phyloP scores from a whole-genome alignment of 1,140 invertebrate species.

The Mactra quadrangularis region DNA sequence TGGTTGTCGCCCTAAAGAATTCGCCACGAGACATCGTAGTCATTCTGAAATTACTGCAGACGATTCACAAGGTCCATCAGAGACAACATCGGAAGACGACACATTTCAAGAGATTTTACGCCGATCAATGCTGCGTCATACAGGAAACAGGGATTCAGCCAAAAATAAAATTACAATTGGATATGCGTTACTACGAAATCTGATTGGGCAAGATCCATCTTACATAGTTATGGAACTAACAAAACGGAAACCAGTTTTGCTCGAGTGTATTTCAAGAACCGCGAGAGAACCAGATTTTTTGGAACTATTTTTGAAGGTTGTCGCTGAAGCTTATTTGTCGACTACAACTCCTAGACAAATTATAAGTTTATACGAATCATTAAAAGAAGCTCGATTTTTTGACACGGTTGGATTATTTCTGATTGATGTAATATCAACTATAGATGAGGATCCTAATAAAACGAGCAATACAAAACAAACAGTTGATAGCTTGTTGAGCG shows the following conservation, averaged over 20 bases:
- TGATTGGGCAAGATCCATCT: conserved; percentile 15
- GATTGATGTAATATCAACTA: background rate
- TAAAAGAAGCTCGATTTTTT: conserved; percentile 24
- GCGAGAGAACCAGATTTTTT: conserved; percentile 6
- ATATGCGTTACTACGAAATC: background rate
- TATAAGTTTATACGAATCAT: conserved; percentile 5
- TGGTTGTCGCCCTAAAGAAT: conserved; percentile 8
- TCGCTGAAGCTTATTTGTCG: conserved; percentile 1
- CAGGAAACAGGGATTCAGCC: background rate
- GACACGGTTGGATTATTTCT: conserved; percentile 6
- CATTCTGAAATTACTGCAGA: too few species aligned
- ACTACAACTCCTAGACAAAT: background rate
- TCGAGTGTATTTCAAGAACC: conserved; percentile 8
- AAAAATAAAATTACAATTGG: background rate
- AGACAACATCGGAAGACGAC: too few species aligned
- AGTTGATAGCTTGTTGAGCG: background rate
- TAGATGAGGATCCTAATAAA: background rate
- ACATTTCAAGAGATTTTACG: too few species aligned
- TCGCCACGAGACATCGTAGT: too few species aligned
- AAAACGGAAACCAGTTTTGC: background rate
- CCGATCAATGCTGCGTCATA: background rate
- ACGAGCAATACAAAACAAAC: background rate
- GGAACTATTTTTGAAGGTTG: conserved; percentile 4
- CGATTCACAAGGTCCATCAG: too few species aligned
- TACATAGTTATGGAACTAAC: conserved; percentile 37